Percentiles rank a stretch among this genome's conserved stretches.
phyloP scores from a whole-genome alignment of 2,113 vertebrate genomes.

The Myanophis thanlyinensis region DNA sequence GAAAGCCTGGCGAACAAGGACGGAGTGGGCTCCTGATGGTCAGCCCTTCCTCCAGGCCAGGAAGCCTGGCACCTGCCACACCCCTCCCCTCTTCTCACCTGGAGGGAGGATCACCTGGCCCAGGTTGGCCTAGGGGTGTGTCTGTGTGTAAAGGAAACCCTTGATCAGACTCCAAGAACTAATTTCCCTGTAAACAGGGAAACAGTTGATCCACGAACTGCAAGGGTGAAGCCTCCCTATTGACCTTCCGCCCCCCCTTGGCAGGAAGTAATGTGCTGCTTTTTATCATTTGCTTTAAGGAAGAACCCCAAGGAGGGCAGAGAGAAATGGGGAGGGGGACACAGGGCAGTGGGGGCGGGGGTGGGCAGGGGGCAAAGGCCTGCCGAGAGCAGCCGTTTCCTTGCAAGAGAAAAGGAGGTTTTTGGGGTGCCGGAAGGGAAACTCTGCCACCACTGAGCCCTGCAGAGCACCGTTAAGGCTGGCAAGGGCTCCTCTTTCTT shows the following conservation, averaged over 20 bases:
- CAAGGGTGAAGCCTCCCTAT: not conserved
- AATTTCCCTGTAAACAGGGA: not conserved
- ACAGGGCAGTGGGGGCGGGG: no score
- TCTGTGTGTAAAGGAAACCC: no score
- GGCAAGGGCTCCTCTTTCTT: not conserved
- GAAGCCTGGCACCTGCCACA: no score
- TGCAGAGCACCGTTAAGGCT: not conserved
- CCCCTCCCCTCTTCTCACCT: no score
- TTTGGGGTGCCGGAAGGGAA: not conserved
- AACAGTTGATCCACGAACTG: not conserved
- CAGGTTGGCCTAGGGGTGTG: not conserved
- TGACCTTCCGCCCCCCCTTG: no score
- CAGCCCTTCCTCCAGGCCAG: no score
- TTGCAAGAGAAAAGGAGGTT: not conserved
- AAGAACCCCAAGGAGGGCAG: no score
- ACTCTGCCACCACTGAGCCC: no score
- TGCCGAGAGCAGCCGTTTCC: not conserved
- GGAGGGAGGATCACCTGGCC: no score
- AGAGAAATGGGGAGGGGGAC: not conserved
- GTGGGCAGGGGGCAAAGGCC: not conserved
- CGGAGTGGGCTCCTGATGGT: not conserved
- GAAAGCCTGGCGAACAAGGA: not conserved
- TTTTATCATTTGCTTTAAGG: not conserved
- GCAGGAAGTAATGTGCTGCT: not conserved
- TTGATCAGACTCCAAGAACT: not conserved